Conservation (phyloP, 1,140 invertebrate species). For the Gryon sp. region DNA sequence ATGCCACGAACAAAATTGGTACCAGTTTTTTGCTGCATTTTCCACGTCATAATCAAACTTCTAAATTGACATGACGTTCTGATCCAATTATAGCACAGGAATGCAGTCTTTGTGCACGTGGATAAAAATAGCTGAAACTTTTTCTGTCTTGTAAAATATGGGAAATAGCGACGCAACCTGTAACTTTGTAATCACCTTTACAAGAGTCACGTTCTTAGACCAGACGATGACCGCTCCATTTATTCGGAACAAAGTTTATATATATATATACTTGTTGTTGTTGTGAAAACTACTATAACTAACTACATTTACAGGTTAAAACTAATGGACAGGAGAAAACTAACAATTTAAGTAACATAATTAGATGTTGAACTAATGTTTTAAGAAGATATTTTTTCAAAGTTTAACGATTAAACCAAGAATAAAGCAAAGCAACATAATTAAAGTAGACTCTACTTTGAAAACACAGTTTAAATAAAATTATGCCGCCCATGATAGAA, state of each 20-base stretch:
- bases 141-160: slow-evolving; percentile 45
- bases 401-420: too few species aligned
- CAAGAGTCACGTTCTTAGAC: slow-evolving; percentile 23
- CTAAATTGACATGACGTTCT: slow-evolving; percentile 24
- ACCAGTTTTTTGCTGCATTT: slow-evolving; percentile 22
- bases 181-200: slow-evolving; percentile 41
- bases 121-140: slow-evolving; percentile 52
- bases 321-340: too few species aligned
- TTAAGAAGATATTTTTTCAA: too few species aligned
- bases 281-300: background rate
- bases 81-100: slow-evolving; percentile 50
- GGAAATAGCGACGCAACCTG: slow-evolving; percentile 43
- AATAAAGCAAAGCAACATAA: too few species aligned
- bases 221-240: slow-evolving; percentile 35
- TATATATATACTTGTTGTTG: background rate
- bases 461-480: too few species aligned
- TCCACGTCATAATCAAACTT: slow-evolving; percentile 24
- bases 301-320: too few species aligned
- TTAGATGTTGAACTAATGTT: too few species aligned
- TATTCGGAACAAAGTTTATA: slow-evolving; percentile 35
- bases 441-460: too few species aligned
- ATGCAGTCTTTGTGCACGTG: slow-evolving; percentile 30
- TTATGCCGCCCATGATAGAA: too few species aligned
- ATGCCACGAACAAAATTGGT: background rate
- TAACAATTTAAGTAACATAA: too few species aligned